Evolutionary conservation across 2,797 vertebrate species (phyloP).

Genomic region (Alosa sapidissima): DNA sequence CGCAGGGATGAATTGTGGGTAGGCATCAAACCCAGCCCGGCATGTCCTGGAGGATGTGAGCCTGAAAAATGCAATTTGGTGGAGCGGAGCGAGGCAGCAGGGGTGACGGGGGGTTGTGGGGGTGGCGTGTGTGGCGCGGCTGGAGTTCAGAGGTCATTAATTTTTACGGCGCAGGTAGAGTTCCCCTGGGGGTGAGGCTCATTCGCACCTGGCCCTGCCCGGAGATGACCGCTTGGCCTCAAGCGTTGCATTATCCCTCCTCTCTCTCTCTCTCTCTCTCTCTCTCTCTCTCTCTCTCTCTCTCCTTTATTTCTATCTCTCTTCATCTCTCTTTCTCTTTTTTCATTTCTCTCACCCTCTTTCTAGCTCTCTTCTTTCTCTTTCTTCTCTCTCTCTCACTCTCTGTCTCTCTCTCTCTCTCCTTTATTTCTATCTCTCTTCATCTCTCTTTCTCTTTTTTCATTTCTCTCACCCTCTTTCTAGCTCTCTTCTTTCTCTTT

Average conservation of each 20-base stretch:
- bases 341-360: neutral
- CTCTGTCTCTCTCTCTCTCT: neutral
- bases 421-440: neutral
- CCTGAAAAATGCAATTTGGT: slow-evolving; percentile 86
- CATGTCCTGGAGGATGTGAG: slow-evolving; percentile 85
- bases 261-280: neutral
- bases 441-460: neutral
- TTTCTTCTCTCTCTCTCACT: neutral
- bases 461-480: neutral
- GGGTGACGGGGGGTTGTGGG: neutral
- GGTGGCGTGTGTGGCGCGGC: slow-evolving; percentile 28
- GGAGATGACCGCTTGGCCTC: slow-evolving; percentile 82
- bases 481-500: neutral
- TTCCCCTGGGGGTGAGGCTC: slow-evolving; percentile 83
- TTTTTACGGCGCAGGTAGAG: slow-evolving; percentile 88
- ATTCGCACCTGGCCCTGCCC: slow-evolving; percentile 82
- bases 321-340: neutral
- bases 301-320: neutral
- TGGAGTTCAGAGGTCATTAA: slow-evolving; percentile 92
- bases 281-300: neutral
- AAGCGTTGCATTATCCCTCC: neutral
- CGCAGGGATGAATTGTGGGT: slow-evolving; percentile 88
- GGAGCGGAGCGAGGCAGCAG: slow-evolving; percentile 69
- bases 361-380: neutral
- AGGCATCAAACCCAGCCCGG: slow-evolving; percentile 85